phyloP scores from a whole-genome alignment of 2,113 vertebrate genomes.

The Leucosticte australis region DNA sequence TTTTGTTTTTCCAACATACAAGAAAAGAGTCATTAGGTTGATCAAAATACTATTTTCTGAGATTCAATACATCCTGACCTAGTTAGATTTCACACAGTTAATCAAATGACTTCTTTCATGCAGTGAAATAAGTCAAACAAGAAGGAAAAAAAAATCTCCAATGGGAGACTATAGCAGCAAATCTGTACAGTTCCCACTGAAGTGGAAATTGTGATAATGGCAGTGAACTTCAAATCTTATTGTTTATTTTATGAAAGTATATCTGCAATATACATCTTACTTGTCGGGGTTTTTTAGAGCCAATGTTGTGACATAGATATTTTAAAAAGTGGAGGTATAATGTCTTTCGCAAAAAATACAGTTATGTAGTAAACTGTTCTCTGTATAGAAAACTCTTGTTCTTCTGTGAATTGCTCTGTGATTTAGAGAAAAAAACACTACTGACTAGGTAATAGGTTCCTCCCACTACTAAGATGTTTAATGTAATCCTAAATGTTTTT shows the following conservation, averaged over 20 bases:
- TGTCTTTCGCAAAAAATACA: neutral
- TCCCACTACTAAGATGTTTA: neutral
- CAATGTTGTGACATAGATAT: neutral
- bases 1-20: neutral
- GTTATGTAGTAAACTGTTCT: neutral
- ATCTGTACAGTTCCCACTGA: neutral
- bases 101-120: neutral
- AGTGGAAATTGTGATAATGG: neutral
- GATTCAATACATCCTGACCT: neutral
- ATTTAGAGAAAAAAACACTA: neutral
- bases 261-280: neutral
- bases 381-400: neutral
- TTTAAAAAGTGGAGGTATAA: neutral
- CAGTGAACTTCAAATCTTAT: neutral
- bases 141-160: neutral
- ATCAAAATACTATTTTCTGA: neutral
- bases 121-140: neutral
- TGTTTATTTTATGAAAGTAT: neutral
- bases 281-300: fast-evolving
- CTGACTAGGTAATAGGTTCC: neutral
- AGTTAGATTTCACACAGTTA: neutral
- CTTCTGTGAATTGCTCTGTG: neutral
- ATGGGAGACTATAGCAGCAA: neutral
- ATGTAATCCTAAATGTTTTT: neutral
- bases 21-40: neutral